Evolutionary conservation across 1,140 invertebrate genomes (phyloP).

Genomic region (Phortica variegata): DNA sequence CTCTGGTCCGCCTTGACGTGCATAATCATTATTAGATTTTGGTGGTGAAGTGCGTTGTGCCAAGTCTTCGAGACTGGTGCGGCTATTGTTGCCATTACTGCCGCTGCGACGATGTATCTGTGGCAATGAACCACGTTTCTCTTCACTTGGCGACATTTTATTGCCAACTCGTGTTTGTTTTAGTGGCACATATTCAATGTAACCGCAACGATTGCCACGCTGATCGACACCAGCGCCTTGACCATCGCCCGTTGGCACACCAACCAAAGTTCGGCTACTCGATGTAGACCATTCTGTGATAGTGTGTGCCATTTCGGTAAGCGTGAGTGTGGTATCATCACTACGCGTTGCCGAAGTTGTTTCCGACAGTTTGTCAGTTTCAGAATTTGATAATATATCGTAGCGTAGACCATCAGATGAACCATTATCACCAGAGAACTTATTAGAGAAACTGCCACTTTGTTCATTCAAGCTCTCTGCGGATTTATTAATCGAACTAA

Average conservation of each 20-base stretch:
- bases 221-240: constrained; percentile 5
- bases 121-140: constrained; percentile 39
- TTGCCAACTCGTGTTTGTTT: constrained; percentile 36
- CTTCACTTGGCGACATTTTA: constrained; percentile 44
- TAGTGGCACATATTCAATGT: constrained; percentile 42
- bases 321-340: constrained; percentile 62
- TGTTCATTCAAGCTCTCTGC: constrained; percentile 53
- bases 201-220: constrained; percentile 10
- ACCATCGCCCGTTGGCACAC: constrained; percentile 54
- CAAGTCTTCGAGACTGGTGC: constrained; percentile 12
- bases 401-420: constrained; percentile 57
- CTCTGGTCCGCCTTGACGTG: constrained; percentile 19
- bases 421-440: constrained; percentile 53
- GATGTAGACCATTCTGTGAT: constrained; percentile 66
- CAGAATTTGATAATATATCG: constrained; percentile 64
- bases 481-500: constrained; percentile 56
- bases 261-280: constrained; percentile 62
- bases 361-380: constrained; percentile 58
- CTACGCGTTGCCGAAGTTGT: constrained; percentile 63
- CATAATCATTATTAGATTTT: constrained; percentile 18
- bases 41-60: constrained; percentile 5
- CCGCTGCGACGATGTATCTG: constrained; percentile 44
- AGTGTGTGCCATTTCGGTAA: constrained; percentile 61
- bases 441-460: constrained; percentile 50
- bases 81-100: constrained; percentile 43